Percentiles rank a stretch among this genome's conserved stretches.
Evolutionary conservation across 2,888 invertebrate species (phyloP).

Genomic region (Laothoe populi): DNA sequence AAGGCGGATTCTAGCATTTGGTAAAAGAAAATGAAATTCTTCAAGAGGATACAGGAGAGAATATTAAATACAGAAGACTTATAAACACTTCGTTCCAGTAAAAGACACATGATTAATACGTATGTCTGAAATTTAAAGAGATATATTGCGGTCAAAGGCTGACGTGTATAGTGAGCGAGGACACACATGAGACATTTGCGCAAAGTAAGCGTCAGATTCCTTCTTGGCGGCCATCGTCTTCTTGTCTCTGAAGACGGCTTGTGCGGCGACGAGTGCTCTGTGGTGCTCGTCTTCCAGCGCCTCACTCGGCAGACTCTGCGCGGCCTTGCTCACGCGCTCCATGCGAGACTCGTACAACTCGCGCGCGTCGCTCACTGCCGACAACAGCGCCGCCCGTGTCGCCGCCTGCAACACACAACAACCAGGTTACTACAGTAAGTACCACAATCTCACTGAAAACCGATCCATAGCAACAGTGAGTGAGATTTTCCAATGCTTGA

Average conservation of each 20-base stretch:
- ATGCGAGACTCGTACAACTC: constrained; percentile 33
- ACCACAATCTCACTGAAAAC: not conserved
- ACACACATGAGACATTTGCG: constrained; percentile 18
- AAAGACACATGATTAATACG: too few relatives aligned
- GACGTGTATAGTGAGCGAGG: not conserved
- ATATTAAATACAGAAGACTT: too few relatives aligned
- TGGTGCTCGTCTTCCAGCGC: constrained; percentile 28
- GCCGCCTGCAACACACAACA: constrained; percentile 29
- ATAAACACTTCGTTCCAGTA: too few relatives aligned
- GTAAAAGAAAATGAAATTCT: too few relatives aligned
- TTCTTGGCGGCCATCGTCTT: constrained; percentile 31
- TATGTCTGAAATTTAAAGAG: too few relatives aligned
- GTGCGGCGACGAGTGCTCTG: constrained; percentile 26
- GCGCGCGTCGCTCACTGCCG: constrained; percentile 29
- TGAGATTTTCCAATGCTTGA: too few relatives aligned
- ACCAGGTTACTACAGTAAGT: not conserved
- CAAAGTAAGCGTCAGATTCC: constrained; percentile 10
- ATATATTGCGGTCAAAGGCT: too few relatives aligned
- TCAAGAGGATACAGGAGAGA: too few relatives aligned
- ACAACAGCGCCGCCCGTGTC: constrained; percentile 29
- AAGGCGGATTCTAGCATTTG: too few relatives aligned
- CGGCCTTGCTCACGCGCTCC: constrained; percentile 29
- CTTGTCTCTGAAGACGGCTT: constrained; percentile 28
- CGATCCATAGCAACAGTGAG: too few relatives aligned
- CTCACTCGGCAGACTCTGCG: constrained; percentile 30